Base-by-base conservation (phyloP, 2,797 vertebrate genomes). In the Anguilla marmorata region DNA sequence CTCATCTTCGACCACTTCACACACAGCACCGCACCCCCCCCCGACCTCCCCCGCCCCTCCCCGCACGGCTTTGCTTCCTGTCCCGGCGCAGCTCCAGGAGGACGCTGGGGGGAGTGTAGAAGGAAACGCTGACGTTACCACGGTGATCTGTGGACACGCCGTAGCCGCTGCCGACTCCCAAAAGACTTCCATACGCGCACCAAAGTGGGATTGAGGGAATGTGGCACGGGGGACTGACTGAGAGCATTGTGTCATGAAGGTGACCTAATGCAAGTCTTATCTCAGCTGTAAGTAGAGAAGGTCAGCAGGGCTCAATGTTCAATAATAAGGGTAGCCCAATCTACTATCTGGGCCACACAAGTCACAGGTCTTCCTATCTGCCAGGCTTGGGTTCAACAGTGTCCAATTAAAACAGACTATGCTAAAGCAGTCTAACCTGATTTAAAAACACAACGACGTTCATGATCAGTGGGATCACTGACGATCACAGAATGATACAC, bases 51-150 rank as follows among this genome's bases (percentile, higher is more conserved):
- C 66, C 37, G 3, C 66, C 66, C 30, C 27, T 79, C 33, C 74
- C 74, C 41, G 41, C 69, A 24, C 69, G 2, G 72, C 76, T 48
- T 24, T 7, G 9, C 74, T 82, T 76, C 74, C 74, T 76, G 41
- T 82, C 45, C 79, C 79, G 24, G 79, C 79, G 9, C 24, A 33
- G 79, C 45, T 82, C 45, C 79, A 19, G 21, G 24, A 50, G 45
- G 27, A 24, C 19, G 21, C 41, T 6, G 41, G 41, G 41, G 84
- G 60, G 90, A 91, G 90, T 93, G 92, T 91, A 85, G 88, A 89
- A 88, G 86, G 84, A 92, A 91, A 90, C 90, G 90, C 85, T 90
- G 89, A 92, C 72, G 88, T 91, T 90, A 91, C 88, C 66, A 45
- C 72, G 85, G 90, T 88, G 45, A 24, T 89, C 85, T 82, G 87